phyloP scores from a whole-genome alignment of 2,888 invertebrate genomes.

The Boloria euphrosyne region DNA sequence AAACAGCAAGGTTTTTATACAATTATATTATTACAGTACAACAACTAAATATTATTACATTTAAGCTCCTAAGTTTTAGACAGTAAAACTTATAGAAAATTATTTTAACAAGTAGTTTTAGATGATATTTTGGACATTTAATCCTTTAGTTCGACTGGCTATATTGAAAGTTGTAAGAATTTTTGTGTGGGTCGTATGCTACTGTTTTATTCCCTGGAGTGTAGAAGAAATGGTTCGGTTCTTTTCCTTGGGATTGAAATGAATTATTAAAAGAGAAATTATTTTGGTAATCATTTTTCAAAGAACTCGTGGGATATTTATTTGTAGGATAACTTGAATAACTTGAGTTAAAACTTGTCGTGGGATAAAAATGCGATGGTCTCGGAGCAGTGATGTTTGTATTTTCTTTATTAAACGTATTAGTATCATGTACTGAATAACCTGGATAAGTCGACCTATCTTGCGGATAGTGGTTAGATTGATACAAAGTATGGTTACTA shows the following conservation, averaged over 20 bases:
- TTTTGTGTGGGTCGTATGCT: slow-evolving; percentile 48
- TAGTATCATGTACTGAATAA: background rate
- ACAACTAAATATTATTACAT: too few relatives aligned
- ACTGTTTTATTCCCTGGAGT: slow-evolving; percentile 12
- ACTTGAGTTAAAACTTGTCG: background rate
- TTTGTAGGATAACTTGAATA: background rate
- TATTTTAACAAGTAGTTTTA: too few relatives aligned
- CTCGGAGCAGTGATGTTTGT: background rate
- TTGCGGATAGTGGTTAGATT: background rate
- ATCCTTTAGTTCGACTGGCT: background rate
- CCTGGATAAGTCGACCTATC: background rate
- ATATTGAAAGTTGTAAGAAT: slow-evolving; percentile 49
- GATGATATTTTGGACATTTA: too few relatives aligned
- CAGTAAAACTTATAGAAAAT: too few relatives aligned
- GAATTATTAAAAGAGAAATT: slow-evolving; percentile 18
- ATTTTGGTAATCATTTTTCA: slow-evolving; percentile 9
- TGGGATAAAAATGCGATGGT: background rate
- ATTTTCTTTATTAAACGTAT: too few relatives aligned
- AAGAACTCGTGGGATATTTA: slow-evolving; percentile 2
- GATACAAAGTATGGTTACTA: background rate
- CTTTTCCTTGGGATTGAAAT: slow-evolving; percentile 16
- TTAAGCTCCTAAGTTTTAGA: too few relatives aligned
- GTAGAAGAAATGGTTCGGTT: slow-evolving; percentile 28
- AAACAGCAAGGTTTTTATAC: too few relatives aligned
- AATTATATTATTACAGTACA: too few relatives aligned